A percentile compares a stretch with the other conserved stretches of the same genome.
phyloP scores from a whole-genome alignment of 2,797 vertebrate genomes.

The Orientallactaga sibirica region DNA sequence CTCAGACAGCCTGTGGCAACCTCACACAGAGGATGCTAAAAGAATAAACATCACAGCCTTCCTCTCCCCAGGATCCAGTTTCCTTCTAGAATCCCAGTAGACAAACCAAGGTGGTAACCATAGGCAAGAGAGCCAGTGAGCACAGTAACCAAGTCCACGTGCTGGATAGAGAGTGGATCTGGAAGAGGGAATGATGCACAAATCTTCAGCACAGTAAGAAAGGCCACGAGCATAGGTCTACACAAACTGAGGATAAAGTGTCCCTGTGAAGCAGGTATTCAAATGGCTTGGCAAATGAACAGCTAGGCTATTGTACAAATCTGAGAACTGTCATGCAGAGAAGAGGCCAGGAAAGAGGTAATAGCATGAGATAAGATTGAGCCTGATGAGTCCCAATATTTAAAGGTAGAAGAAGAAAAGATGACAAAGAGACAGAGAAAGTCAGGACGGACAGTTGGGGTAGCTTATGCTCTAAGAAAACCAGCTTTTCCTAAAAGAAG shows the following conservation, averaged over 20 bases:
- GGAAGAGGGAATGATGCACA: background rate
- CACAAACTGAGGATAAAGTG: background rate
- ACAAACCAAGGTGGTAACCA: background rate
- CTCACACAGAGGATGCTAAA: background rate
- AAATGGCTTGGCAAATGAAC: background rate
- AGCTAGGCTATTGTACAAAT: background rate
- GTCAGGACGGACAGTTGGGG: background rate
- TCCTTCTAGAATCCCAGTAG: background rate
- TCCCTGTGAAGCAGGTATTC: background rate
- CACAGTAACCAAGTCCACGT: background rate
- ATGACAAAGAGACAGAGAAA: background rate
- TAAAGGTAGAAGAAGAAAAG: background rate
- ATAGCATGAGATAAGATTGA: background rate
- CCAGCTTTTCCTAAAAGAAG: background rate
- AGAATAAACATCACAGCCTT: background rate
- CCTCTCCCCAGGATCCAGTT: background rate
- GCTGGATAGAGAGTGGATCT: background rate
- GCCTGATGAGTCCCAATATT: background rate
- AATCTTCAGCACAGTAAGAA: background rate
- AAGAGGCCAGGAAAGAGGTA: background rate
- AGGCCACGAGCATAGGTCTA: background rate
- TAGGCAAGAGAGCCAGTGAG: background rate
- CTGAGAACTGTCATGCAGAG: background rate
- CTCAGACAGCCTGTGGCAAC: background rate
- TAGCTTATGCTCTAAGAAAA: background rate